Base-by-base conservation (phyloP, 2,113 vertebrate genomes). In the Oryzias celebensis region DNA sequence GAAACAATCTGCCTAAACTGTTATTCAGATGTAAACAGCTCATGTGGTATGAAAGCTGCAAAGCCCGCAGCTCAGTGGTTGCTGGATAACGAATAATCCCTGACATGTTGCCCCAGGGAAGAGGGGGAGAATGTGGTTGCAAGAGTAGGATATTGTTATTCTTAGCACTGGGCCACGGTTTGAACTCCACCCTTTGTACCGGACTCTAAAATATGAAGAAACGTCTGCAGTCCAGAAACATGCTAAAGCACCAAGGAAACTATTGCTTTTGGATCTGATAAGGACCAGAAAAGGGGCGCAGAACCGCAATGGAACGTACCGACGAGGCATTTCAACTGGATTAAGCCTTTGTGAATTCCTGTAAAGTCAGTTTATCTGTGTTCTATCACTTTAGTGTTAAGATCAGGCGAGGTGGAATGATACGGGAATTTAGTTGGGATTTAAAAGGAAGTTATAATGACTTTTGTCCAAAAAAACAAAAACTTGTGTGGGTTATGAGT, bases 31-130 rank as follows among this genome's bases (percentile, higher is more conserved):
- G 14, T 68, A 58, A 51, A 36, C 23, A 43, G 52, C 20, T 22
- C 24, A 53, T 58, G 50, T 51, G 41, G 65, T 65, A 49, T 17
- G 45, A 18, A 50, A 26, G 42, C 60, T 64, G 48, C 5, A 42
- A 52, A 56, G 12, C 24, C 0, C 10, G 24, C 17, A 24, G 52
- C 49, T 72, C 65, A 52, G 67, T 65, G 68, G 68, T 58, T 23
- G 73, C 49, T 65, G 44, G 57, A 77, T 58, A 52, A 49, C 17
- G 14, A 80, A 62, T 81, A 80, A 82, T 82, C 72, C 62, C 45
- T 48, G 26, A 70, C 54, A 79, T 73, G 56, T 73, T 48, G 59
- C 49, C 64, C 42, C 0, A 0, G 23, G 66, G 57, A 15, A 52
- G 15, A 61, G 42, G 22, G 53, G 56, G 61, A 41, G 56, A 7